A percentile compares a stretch with the other conserved stretches of the same genome.
phyloP scores from a whole-genome alignment of 2,797 vertebrate species.

The Channa striata region DNA sequence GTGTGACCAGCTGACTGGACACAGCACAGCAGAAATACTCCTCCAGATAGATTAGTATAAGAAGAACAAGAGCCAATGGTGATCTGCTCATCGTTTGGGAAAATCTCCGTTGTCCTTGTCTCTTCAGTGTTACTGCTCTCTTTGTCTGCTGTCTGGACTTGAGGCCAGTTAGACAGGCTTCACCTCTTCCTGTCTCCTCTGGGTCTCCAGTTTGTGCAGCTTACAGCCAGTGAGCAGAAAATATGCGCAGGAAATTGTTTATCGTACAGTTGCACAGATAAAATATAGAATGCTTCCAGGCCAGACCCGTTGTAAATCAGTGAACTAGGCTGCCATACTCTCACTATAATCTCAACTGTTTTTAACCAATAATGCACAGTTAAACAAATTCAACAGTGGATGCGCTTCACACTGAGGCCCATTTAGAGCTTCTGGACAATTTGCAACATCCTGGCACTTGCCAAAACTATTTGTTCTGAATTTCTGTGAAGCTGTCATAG shows the following conservation, averaged over 20 bases:
- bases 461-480: constrained; percentile 76
- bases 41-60: constrained; percentile 41
- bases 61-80: background rate
- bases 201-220: constrained; percentile 41
- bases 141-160: constrained; percentile 55
- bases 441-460: constrained; percentile 39
- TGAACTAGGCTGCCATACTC: constrained; percentile 28
- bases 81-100: constrained; percentile 8
- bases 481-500: constrained; percentile 68
- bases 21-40: constrained; percentile 17
- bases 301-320: constrained; percentile 39
- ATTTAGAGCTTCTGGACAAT: constrained; percentile 42
- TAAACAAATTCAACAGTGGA: constrained; percentile 13
- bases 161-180: constrained; percentile 62
- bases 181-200: constrained; percentile 52
- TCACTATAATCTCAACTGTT: constrained; percentile 10
- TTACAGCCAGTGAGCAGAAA: constrained; percentile 50
- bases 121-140: constrained; percentile 24
- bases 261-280: constrained; percentile 47
- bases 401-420: constrained; percentile 5
- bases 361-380: constrained; percentile 18
- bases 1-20: constrained; percentile 53
- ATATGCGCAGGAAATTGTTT: constrained; percentile 63
- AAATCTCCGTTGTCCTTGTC: constrained; percentile 6
- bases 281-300: constrained; percentile 47